Evolutionary conservation across 1,140 invertebrate species (phyloP).

Genomic region (Bicyclus anynana): DNA sequence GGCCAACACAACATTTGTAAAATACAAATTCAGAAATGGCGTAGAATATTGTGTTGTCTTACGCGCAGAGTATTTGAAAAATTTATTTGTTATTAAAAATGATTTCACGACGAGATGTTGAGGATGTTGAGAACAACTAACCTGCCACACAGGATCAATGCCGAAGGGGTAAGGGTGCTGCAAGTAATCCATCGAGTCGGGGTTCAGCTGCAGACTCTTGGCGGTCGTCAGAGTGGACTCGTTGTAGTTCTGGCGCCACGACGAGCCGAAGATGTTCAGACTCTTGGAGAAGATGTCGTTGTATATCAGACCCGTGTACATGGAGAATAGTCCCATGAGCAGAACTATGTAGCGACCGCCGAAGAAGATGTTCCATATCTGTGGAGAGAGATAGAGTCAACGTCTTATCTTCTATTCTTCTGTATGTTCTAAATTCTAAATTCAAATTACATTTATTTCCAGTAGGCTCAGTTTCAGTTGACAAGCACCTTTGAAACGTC

Average conservation of each 20-base stretch:
- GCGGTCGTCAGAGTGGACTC: constrained; percentile 73
- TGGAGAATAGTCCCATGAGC: constrained; percentile 98
- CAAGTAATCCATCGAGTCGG: constrained; percentile 78
- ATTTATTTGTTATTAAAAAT: too few relatives aligned
- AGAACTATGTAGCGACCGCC: constrained; percentile 98
- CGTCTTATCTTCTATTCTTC: too few relatives aligned
- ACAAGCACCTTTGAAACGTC: too few relatives aligned
- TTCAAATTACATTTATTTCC: too few relatives aligned
- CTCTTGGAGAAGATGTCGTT: constrained; percentile 99
- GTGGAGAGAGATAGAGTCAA: constrained; percentile 1
- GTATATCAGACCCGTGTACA: constrained; percentile 99
- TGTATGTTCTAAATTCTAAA: too few relatives aligned
- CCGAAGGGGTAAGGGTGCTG: constrained; percentile 91
- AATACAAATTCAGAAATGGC: too few relatives aligned
- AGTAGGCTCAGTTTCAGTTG: too few relatives aligned
- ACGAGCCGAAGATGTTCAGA: constrained; percentile 96
- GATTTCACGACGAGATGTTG: too few relatives aligned
- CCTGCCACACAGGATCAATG: constrained; percentile 96
- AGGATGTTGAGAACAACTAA: too few relatives aligned
- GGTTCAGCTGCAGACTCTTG: constrained; percentile 82
- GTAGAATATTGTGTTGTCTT: too few relatives aligned
- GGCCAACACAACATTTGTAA: too few relatives aligned
- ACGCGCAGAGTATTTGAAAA: too few relatives aligned
- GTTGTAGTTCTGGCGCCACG: constrained; percentile 85
- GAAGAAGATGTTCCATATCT: constrained; percentile 99